A percentile compares a stretch with the other conserved stretches of the same genome.
Evolutionary conservation across 2,113 vertebrate genomes (phyloP).

Genomic region (Corythaeola cristata): DNA sequence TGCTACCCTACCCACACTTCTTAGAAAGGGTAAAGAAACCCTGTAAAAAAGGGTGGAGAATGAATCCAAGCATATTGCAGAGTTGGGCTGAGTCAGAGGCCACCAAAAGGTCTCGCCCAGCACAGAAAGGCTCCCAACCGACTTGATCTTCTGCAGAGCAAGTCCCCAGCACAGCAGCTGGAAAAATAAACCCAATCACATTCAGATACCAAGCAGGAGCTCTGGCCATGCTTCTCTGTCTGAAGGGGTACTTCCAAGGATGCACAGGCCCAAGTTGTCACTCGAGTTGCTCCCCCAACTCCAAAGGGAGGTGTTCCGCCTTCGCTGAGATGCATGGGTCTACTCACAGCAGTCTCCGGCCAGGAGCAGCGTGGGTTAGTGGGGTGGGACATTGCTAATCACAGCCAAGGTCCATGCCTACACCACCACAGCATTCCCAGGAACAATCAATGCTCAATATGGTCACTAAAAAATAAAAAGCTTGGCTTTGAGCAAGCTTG

Average conservation of each 20-base stretch:
- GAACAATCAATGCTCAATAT: not conserved
- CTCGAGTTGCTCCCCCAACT: not conserved
- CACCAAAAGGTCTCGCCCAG: not conserved
- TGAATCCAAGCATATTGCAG: not conserved
- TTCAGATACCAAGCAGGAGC: not conserved
- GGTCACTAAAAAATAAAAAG: not conserved
- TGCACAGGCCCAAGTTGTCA: not conserved
- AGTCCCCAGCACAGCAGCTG: not conserved
- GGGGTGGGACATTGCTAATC: not conserved
- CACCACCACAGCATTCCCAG: not conserved
- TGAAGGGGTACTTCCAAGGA: not conserved
- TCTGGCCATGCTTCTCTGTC: not conserved
- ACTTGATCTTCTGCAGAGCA: not conserved
- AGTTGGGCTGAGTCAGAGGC: not conserved
- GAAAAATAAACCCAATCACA: not conserved
- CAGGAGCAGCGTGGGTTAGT: accelerated
- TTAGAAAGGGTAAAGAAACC: not conserved
- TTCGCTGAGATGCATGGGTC: accelerated
- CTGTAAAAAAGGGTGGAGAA: not conserved
- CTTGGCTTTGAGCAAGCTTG: not conserved
- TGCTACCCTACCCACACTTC: not conserved
- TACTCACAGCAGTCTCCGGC: not conserved
- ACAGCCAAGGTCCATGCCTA: not conserved
- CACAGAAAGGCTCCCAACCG: accelerated
- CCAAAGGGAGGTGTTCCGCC: not conserved